phyloP scores from a whole-genome alignment of 2,888 invertebrate genomes.

The Dinocampus coccinellae region DNA sequence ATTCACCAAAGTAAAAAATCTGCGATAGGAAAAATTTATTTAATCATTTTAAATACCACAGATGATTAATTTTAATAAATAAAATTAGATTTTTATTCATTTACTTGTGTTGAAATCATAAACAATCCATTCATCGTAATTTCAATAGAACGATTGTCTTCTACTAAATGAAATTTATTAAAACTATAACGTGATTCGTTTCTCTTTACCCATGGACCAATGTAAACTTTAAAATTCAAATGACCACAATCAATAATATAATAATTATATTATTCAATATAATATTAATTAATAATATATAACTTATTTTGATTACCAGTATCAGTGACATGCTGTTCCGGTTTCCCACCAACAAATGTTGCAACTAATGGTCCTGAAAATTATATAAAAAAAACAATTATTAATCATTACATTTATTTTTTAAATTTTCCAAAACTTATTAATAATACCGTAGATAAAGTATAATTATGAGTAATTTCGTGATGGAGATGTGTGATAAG shows the following conservation, averaged over 20 bases:
- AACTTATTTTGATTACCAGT: conserved; percentile 56
- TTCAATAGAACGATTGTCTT: conserved; percentile 63
- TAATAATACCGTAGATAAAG: no score
- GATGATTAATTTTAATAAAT: neutral
- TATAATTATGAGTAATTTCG: neutral
- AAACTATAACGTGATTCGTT: conserved; percentile 59
- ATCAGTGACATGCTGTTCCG: conserved; percentile 61
- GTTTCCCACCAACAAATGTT: conserved; percentile 61
- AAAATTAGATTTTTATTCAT: neutral
- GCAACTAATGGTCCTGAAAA: conserved; percentile 58
- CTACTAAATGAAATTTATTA: conserved; percentile 63
- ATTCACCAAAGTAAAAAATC: conserved; percentile 61
- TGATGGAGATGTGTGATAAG: neutral
- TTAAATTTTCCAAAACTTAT: no score
- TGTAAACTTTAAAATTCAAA: conserved; percentile 48
- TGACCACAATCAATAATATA: conserved; percentile 20
- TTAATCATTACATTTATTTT: no score
- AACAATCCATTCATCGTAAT: conserved; percentile 62
- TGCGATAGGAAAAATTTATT: conserved; percentile 33
- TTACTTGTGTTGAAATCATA: conserved; percentile 64
- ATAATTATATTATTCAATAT: neutral
- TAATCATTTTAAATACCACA: neutral
- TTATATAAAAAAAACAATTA: neutral
- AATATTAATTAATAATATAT: conserved; percentile 11
- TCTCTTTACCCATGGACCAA: conserved; percentile 63